Evolutionary conservation across 2,797 vertebrate species (phyloP).

Genomic region (Thripadectes ignobilis): DNA sequence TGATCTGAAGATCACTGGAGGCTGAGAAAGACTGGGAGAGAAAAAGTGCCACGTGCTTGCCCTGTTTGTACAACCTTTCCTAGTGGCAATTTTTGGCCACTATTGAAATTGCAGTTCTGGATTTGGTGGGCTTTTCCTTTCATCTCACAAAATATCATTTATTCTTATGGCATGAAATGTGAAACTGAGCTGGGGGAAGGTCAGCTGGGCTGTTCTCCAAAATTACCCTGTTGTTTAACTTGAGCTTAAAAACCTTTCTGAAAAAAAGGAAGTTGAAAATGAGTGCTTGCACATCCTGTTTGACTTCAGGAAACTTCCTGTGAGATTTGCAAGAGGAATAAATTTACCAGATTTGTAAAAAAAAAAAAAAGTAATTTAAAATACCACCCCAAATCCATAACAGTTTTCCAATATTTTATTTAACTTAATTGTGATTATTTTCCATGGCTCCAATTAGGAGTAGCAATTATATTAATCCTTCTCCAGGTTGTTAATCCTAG

Average conservation of each 20-base stretch:
- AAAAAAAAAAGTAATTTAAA: neutral
- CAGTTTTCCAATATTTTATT: neutral
- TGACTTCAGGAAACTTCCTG: neutral
- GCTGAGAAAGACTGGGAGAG: neutral
- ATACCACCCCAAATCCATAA: neutral
- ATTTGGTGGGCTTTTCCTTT: neutral
- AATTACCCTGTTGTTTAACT: neutral
- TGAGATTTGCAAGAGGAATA: neutral
- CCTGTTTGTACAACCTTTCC: neutral
- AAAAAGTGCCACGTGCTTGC: neutral
- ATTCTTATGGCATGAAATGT: neutral
- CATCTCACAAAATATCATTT: neutral
- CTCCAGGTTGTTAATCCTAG: conserved; percentile 44
- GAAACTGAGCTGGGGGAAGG: neutral
- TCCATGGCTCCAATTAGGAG: neutral
- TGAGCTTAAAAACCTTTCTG: neutral
- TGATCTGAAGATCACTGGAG: neutral
- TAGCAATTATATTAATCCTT: conserved; percentile 59
- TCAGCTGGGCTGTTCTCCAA: neutral
- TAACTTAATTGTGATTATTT: conserved; percentile 24
- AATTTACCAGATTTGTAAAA: neutral
- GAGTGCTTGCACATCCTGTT: neutral
- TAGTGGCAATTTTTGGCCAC: neutral
- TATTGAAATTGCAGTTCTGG: neutral
- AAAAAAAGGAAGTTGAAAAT: neutral